Evolutionary conservation across 2,888 invertebrate species (phyloP), one percentile per base, ranked within the genome.

Genomic region (Drosophila monieri): DNA sequence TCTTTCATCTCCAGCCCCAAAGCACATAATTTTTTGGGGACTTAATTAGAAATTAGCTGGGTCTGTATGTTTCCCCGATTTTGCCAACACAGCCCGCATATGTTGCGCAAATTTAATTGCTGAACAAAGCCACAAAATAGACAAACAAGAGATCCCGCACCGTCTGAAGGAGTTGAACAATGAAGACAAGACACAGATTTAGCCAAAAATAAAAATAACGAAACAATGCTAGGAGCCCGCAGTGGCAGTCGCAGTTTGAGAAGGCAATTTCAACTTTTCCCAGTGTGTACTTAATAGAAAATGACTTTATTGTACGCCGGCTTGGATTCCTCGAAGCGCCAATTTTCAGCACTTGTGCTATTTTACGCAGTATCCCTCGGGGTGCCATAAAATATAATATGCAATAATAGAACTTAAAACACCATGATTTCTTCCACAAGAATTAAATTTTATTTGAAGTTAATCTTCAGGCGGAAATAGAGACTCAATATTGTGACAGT

Each of bases 61-160:
- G 44, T 12, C 21, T 54, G 66, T 47, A 21, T 41, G 61, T 14
- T 52, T 56, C 18, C 27, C 12, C 56, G 61, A 67, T 69, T 67
- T 72, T 56, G 51, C 57, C 62, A 62, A 48, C 48, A 58, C 52
- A 46, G 69, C 81, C 81, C 87, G 81, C 89, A 88, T 85, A 48
- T 88, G 89, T 76, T 88, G 85, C 73, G 54, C 58, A 80, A 61
- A 74, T 79, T 88, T 88, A 89, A 89, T 89, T 89, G 88, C 80
- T 80, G 74, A 78, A 77, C 78, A 84, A 85, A 84, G 78, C 85
- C 89, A 74, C 84, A 81, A 80, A 71, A 76, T 76, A 85, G 83
- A 62, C 59, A 43, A 67, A 51, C 56, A 47, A 64, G 66, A 56
- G 49, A 47, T 51, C 21, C 35, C 47, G 18, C 56, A 54, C 48